Percentiles rank a stretch among this genome's conserved stretches.
These are phyloP conservation scores for Dallia pectoralis DNA, from an alignment of 2,797 vertebrate species.

Conservation along the genomic window DNA sequence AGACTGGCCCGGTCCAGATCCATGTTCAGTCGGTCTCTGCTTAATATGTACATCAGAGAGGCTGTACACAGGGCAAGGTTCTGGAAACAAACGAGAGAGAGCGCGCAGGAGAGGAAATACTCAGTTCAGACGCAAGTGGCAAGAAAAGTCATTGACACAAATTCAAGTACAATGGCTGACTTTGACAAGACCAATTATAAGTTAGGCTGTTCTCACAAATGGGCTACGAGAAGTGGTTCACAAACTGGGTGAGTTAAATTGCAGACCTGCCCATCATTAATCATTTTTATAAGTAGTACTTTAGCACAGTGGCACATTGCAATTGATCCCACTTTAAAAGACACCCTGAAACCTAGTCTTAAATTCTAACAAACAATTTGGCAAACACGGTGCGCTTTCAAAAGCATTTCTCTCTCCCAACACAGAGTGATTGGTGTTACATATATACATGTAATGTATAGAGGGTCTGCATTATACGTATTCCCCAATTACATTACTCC, in stretches of 20 bases:
- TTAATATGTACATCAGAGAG: conserved; percentile 97
- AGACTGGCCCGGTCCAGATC: conserved; percentile 94
- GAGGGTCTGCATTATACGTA: too few species aligned
- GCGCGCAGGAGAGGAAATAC: neutral
- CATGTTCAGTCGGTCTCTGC: conserved; percentile 96
- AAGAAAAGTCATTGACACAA: neutral
- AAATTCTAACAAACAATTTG: too few species aligned
- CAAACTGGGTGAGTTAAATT: neutral
- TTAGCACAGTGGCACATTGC: too few species aligned
- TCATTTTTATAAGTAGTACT: too few species aligned
- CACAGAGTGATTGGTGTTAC: too few species aligned
- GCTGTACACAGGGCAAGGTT: conserved; percentile 96
- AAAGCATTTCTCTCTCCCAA: too few species aligned
- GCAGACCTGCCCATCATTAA: too few species aligned
- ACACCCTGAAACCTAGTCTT: too few species aligned
- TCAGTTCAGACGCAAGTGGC: neutral
- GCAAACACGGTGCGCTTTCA: too few species aligned
- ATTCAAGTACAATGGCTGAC: neutral
- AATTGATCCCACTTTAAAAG: too few species aligned
- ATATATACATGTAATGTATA: too few species aligned
- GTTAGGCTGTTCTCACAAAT: neutral
- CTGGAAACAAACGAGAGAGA: conserved; percentile 58
- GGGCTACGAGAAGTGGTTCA: neutral
- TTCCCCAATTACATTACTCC: too few species aligned
- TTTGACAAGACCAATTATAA: neutral